phyloP scores from a whole-genome alignment of 2,888 invertebrate genomes.

The Cosmopolites sordidus region DNA sequence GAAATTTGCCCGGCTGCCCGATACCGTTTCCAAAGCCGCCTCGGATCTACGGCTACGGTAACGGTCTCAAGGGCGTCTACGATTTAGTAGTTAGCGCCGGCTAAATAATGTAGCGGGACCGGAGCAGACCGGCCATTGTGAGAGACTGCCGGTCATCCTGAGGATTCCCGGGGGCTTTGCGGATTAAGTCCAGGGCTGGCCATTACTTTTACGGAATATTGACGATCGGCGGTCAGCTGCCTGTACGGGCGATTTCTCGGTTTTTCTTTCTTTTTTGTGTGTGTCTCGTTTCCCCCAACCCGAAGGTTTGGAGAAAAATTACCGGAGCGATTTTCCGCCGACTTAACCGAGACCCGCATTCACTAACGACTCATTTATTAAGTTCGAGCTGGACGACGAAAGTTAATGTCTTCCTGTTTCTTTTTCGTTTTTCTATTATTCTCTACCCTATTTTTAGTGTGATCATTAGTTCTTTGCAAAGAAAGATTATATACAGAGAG shows the following conservation, averaged over 20 bases:
- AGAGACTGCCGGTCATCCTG: conserved; percentile 44
- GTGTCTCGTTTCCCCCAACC: neutral
- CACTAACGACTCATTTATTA: conserved; percentile 35
- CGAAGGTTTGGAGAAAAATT: conserved; percentile 31
- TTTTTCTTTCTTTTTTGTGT: conserved; percentile 2
- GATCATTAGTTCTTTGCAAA: no score
- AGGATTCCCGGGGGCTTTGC: conserved; percentile 44
- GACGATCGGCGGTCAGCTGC: conserved; percentile 29
- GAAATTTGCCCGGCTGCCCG: conserved; percentile 1
- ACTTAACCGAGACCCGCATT: conserved; percentile 37
- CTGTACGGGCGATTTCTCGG: conserved; percentile 29
- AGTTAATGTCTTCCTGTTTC: conserved; percentile 7
- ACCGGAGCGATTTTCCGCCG: no score
- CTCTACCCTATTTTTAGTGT: no score
- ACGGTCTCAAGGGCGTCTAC: conserved; percentile 38
- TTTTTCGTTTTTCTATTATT: no score
- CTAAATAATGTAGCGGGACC: conserved; percentile 48
- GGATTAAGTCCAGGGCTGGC: conserved; percentile 44
- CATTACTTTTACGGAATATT: conserved; percentile 46
- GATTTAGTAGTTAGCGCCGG: conserved; percentile 48
- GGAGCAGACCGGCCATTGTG: conserved; percentile 38
- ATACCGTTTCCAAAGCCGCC: conserved; percentile 26
- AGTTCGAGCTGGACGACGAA: conserved; percentile 15
- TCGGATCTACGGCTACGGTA: neutral
- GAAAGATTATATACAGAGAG: no score